These are phyloP conservation scores for Manduca sexta DNA, from an alignment of 1,140 invertebrate genomes.

Conservation along the genomic window DNA sequence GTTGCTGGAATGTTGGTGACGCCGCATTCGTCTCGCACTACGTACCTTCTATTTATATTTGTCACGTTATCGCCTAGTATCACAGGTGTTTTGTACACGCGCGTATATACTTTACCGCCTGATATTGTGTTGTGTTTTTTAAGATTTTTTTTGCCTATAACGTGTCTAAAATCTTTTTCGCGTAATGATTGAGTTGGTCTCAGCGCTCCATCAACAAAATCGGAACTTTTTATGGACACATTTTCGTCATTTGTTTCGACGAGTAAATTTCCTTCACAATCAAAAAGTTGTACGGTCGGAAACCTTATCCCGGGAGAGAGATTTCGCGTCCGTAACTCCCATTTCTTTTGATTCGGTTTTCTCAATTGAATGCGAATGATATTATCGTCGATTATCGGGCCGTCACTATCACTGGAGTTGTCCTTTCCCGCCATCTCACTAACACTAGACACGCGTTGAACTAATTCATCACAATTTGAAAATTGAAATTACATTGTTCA, in stretches of 20 bases:
- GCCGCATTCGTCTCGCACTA: constrained; percentile 37
- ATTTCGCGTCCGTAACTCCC: constrained; percentile 68
- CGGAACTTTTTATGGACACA: constrained; percentile 65
- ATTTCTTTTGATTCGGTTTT: constrained; percentile 64
- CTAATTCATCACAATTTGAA: constrained; percentile 23
- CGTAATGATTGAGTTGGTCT: constrained; percentile 51
- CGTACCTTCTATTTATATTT: constrained; percentile 27
- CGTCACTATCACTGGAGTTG: constrained; percentile 55
- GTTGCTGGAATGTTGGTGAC: constrained; percentile 61
- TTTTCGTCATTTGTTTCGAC: constrained; percentile 72
- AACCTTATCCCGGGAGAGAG: constrained; percentile 61
- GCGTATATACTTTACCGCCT: constrained; percentile 62
- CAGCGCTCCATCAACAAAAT: constrained; percentile 39
- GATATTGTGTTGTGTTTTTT: constrained; percentile 65
- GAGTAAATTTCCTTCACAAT: constrained; percentile 69
- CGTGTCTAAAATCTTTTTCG: constrained; percentile 56
- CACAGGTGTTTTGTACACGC: constrained; percentile 45
- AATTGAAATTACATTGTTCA: constrained; percentile 33
- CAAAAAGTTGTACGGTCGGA: constrained; percentile 70
- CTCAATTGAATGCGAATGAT: constrained; percentile 68
- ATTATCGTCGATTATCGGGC: constrained; percentile 66
- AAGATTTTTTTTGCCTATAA: constrained; percentile 41
- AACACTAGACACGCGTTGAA: constrained; percentile 26
- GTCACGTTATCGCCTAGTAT: constrained; percentile 25
- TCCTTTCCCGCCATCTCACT: constrained; percentile 50